A percentile compares a stretch with the other conserved stretches of the same genome.
phyloP scores from a whole-genome alignment of 2,797 vertebrate species.

The Caiman crocodilus region DNA sequence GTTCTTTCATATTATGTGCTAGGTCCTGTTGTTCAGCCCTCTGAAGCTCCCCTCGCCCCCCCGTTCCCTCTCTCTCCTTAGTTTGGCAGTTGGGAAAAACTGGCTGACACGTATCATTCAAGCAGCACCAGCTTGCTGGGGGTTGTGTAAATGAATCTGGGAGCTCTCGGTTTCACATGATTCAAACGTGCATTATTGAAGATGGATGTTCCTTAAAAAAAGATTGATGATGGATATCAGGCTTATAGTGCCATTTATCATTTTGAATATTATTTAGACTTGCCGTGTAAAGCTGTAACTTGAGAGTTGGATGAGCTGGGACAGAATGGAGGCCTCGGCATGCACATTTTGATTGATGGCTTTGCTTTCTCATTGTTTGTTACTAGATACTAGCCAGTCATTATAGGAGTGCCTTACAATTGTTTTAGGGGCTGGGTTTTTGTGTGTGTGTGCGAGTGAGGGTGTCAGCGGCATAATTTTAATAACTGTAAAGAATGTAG shows the following conservation, averaged over 20 bases:
- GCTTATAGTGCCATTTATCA: constrained; percentile 97
- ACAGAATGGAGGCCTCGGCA: constrained; percentile 89
- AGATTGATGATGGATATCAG: constrained; percentile 98
- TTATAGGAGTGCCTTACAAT: constrained; percentile 86
- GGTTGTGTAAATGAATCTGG: constrained; percentile 93
- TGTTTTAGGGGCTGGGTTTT: constrained; percentile 72
- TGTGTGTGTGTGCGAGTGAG: neutral
- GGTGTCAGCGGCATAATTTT: constrained; percentile 53
- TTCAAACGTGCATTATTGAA: constrained; percentile 93
- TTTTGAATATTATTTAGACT: constrained; percentile 99
- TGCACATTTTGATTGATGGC: constrained; percentile 92
- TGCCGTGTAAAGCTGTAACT: constrained; percentile 98
- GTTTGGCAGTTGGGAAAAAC: constrained; percentile 35
- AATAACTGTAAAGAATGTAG: constrained; percentile 30
- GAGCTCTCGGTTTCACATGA: constrained; percentile 91
- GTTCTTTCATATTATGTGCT: constrained; percentile 19
- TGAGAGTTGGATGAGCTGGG: constrained; percentile 93
- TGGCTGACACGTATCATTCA: constrained; percentile 95
- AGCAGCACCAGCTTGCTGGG: constrained; percentile 85
- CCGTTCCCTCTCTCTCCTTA: neutral
- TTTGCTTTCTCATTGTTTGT: constrained; percentile 91
- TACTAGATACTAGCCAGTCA: constrained; percentile 89
- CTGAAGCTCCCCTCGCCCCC: neutral
- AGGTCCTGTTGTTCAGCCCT: constrained; percentile 16
- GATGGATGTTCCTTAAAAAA: constrained; percentile 99